Conservation (phyloP, 1,140 invertebrate genomes). For the Meloidogyne floridensis region DNA sequence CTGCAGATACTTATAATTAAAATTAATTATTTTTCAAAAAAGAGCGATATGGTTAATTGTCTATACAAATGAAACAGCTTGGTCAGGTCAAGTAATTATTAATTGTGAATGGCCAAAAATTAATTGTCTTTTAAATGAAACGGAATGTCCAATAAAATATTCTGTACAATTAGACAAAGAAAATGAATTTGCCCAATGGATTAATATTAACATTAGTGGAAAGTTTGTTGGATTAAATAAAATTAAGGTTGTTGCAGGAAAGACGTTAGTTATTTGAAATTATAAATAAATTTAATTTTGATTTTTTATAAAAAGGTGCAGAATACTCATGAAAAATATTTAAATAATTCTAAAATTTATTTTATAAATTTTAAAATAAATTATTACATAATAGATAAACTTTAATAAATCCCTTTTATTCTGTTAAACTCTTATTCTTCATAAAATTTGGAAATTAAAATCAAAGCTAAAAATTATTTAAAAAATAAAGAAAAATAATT, state of each 20-base stretch:
- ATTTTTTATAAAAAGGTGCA: too few species aligned
- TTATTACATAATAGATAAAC: too few species aligned
- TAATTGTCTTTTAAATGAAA: not conserved
- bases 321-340: too few species aligned
- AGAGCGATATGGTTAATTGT: slow-evolving; percentile 1
- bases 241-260: not conserved
- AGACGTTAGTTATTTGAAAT: not conserved
- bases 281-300: too few species aligned
- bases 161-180: not conserved
- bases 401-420: too few species aligned
- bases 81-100: not conserved
- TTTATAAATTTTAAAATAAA: too few species aligned
- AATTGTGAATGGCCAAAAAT: slow-evolving; percentile 9
- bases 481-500: not conserved
- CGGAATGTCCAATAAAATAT: slow-evolving; percentile 1
- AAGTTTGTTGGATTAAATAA: slow-evolving; percentile 1
- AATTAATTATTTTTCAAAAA: not conserved
- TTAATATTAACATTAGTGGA: not conserved
- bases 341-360: too few species aligned
- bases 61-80: not conserved
- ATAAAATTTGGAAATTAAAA: too few species aligned
- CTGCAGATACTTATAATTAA: not conserved
- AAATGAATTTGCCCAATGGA: not conserved
- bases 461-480: not conserved
- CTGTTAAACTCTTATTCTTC: too few species aligned